Conservation (phyloP, 2,888 invertebrate species). For the Venusia cambrica region DNA sequence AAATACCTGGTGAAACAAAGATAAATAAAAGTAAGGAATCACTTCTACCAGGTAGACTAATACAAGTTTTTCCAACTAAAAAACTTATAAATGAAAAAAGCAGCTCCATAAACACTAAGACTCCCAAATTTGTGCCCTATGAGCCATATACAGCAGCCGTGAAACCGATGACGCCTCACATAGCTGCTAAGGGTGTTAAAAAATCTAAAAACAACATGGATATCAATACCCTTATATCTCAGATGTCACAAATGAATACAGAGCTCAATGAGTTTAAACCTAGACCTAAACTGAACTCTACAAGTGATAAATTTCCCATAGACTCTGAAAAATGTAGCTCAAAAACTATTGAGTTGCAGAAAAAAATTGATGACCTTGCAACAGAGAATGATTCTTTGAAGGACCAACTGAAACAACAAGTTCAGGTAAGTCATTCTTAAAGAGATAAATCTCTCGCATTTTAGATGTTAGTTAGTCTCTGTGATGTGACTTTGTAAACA, state of each 20-base stretch:
- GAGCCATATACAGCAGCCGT: slow-evolving; percentile 94
- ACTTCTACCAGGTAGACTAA: slow-evolving; percentile 49
- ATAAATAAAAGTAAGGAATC: slow-evolving; percentile 42
- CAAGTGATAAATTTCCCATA: slow-evolving; percentile 49
- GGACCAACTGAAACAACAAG: slow-evolving; percentile 92
- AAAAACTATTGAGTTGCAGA: slow-evolving; percentile 78
- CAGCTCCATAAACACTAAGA: slow-evolving; percentile 79
- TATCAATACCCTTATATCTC: slow-evolving; percentile 84
- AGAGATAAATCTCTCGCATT: too few species aligned
- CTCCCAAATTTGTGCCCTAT: slow-evolving; percentile 92
- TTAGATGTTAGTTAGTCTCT: too few species aligned
- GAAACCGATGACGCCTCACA: slow-evolving; percentile 85
- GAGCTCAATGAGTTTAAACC: slow-evolving; percentile 83
- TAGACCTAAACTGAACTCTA: slow-evolving; percentile 55
- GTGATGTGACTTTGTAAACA: too few species aligned
- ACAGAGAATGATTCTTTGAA: slow-evolving; percentile 87
- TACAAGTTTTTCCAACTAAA: slow-evolving; percentile 81
- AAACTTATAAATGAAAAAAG: slow-evolving; percentile 80
- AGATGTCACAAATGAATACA: slow-evolving; percentile 86
- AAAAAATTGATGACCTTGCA: slow-evolving; percentile 82
- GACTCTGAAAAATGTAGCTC: slow-evolving; percentile 45
- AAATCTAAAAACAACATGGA: slow-evolving; percentile 82
- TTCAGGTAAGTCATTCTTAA: slow-evolving; percentile 80
- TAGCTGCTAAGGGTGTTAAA: slow-evolving; percentile 59
- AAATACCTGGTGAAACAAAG: slow-evolving; percentile 27